Percentiles rank a stretch among this genome's conserved stretches.
Evolutionary conservation across 2,888 invertebrate species (phyloP).

Genomic region (Ectemnius cavifrons): DNA sequence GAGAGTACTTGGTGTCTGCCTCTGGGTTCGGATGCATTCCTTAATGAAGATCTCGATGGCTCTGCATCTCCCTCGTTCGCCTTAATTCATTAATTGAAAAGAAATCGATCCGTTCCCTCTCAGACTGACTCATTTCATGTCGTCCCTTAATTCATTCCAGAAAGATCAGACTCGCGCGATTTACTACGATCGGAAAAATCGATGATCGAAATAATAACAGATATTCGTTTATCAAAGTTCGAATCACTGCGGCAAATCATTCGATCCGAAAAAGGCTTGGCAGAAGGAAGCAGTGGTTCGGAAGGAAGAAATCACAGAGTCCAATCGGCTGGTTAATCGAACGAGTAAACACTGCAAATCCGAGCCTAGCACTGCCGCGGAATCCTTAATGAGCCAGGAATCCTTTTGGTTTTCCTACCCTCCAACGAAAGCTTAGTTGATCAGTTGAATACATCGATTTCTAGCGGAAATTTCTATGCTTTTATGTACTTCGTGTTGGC

Average conservation of each 20-base stretch:
- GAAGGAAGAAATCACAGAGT: constrained; percentile 63
- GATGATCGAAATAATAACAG: no score
- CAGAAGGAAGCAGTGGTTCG: constrained; percentile 21
- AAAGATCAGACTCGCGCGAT: background rate
- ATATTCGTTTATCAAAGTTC: no score
- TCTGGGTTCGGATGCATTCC: constrained; percentile 39
- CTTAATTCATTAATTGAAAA: constrained; percentile 65
- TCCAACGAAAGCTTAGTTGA: no score
- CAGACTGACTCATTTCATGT: background rate
- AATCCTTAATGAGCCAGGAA: constrained; percentile 61
- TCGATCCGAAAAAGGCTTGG: no score
- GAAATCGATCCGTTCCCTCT: constrained; percentile 21
- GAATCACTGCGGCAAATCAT: no score
- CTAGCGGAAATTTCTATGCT: no score
- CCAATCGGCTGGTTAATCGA: constrained; percentile 53
- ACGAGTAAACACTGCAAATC: constrained; percentile 55
- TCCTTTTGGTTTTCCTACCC: no score
- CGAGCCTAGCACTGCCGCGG: constrained; percentile 37
- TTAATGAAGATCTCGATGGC: constrained; percentile 54
- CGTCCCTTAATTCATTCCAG: background rate
- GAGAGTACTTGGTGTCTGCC: background rate
- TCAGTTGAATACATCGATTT: no score
- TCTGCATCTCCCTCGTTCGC: constrained; percentile 9
- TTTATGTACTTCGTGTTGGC: no score
- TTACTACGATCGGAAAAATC: no score